Percentiles rank a stretch among this genome's conserved stretches.
These are phyloP conservation scores for Antechinus flavipes DNA, from an alignment of 2,113 vertebrate species.

Conservation along the genomic window DNA sequence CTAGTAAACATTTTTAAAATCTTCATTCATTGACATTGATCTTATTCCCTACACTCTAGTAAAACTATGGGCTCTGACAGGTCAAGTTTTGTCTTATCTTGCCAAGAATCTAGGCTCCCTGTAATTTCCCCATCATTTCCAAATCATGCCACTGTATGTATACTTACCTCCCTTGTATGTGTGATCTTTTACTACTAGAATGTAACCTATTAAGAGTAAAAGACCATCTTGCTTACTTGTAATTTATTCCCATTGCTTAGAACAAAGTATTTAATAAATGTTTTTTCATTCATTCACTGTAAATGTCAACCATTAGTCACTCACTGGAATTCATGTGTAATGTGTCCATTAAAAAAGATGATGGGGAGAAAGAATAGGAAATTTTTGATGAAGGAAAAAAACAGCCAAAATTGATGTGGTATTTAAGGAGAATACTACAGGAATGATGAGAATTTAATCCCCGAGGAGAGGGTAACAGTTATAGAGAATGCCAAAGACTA, in stretches of 20 bases:
- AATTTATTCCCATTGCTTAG: background rate
- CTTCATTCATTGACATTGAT: background rate
- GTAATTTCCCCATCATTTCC: background rate
- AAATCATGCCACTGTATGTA: background rate
- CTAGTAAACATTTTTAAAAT: background rate
- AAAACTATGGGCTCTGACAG: background rate
- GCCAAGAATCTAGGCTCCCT: background rate
- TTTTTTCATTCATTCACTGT: background rate
- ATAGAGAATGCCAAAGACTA: background rate
- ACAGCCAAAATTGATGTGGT: background rate
- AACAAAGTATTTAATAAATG: background rate
- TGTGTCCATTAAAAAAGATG: background rate
- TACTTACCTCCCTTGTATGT: background rate
- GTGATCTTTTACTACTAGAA: background rate
- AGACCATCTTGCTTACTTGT: background rate
- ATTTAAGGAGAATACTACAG: background rate
- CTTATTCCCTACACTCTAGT: background rate
- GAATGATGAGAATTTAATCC: background rate
- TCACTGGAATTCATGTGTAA: background rate
- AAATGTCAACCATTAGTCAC: background rate
- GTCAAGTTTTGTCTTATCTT: background rate
- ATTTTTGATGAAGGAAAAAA: background rate
- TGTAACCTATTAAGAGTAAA: background rate
- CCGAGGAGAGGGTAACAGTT: background rate
- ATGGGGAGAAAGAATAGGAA: background rate